These are phyloP conservation scores for Oxytorus armatus DNA, from an alignment of 2,888 invertebrate genomes.

Conservation along the genomic window DNA sequence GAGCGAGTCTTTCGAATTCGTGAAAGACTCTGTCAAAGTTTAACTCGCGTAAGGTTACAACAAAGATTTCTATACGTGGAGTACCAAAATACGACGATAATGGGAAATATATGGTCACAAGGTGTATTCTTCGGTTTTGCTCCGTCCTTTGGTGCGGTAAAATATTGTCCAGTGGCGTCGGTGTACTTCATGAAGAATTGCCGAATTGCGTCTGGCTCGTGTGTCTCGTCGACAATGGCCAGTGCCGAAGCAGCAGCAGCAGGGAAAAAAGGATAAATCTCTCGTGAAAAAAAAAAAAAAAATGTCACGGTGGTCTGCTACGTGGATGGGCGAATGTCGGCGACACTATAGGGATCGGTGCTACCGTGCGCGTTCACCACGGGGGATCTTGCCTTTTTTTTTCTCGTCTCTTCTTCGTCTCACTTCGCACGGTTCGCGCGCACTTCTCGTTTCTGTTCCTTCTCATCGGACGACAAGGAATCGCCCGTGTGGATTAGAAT, in stretches of 20 bases:
- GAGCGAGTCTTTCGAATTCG: neutral
- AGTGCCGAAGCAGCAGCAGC: constrained; percentile 52
- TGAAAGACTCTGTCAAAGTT: neutral
- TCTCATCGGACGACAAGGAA: constrained; percentile 1
- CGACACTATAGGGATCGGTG: constrained; percentile 75
- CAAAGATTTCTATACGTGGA: neutral
- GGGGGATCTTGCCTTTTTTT: constrained; percentile 75
- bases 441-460: constrained; percentile 56
- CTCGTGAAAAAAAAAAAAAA: no score
- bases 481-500: constrained; percentile 48
- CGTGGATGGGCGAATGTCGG: constrained; percentile 69
- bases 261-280: constrained; percentile 78
- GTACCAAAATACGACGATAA: constrained; percentile 28
- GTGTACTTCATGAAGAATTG: constrained; percentile 6
- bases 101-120: constrained; percentile 39
- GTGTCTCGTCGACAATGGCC: constrained; percentile 49
- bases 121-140: constrained; percentile 4
- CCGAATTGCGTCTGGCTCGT: constrained; percentile 40
- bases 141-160: constrained; percentile 4
- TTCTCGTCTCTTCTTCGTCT: constrained; percentile 60
- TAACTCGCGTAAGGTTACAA: neutral
- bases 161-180: constrained; percentile 8
- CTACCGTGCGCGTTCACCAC: constrained; percentile 80
- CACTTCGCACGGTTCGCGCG: constrained; percentile 64
- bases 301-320: constrained; percentile 81